Evolutionary conservation across 2,888 invertebrate genomes (phyloP), one percentile per base, ranked within the genome.

Genomic region (Protodeltote pygarga): DNA sequence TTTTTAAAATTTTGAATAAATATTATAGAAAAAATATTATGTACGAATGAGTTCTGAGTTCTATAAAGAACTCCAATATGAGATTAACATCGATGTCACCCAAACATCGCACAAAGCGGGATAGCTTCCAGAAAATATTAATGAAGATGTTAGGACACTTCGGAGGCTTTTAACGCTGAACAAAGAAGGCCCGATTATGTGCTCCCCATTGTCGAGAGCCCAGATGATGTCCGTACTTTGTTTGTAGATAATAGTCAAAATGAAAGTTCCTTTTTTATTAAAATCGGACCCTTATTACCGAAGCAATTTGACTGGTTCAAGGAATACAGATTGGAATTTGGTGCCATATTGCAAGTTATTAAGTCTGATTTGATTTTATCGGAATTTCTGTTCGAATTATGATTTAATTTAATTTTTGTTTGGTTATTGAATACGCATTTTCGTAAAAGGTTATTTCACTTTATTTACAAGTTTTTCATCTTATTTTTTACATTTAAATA

Each of bases 81-180:
- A 59, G 59, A 64, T 71, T 69, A n/a, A 71, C 71, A 65, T 61
- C 50, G 49, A 66, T 62, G 62, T 54, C 53, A 46, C 35, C 41
- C 33, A 35, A 47, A 9, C 31, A 41, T 31, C 25, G 42, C 33
- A 48, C 57, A 55, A 60, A 50, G 52, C 42, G 48, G 11, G n/a
- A n/a, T 47, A 63, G 51, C 46, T 74, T 17, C 40, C 32, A 25
- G 38, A 28, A 79, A 81, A 81, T 83, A 85, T 86, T 85, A 87
- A 86, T 84, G 85, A 84, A 83, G 84, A 83, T 85, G 86, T 85
- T 80, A 61, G n/a, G 77, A 85, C 84, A 84, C 77, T 81, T 74
- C 70, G 67, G 65, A 81, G 77, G 81, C 79, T 81, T 79, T 81
- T 77, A 73, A 71, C 57, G 57, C 59, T 52, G 79, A 82, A 87